Evolutionary conservation across 2,888 invertebrate genomes (phyloP), one percentile per base, ranked within the genome.

Genomic region (Helicoverpa assulta): DNA sequence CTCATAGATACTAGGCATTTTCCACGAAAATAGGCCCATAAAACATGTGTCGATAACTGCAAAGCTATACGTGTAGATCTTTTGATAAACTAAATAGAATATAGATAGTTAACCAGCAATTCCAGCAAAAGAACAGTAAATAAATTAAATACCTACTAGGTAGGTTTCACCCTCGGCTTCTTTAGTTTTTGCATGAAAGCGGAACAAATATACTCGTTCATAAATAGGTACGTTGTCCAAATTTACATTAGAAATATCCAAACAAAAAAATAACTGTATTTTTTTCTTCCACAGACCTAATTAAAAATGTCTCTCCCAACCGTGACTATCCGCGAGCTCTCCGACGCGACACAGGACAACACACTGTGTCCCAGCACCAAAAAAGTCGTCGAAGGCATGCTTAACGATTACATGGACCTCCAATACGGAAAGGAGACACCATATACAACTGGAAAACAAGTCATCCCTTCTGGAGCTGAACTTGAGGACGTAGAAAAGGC

Each of bases 371-470:
- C 82, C 0, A 86, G 80, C 51, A 83, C 91, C 2, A 90, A 90
- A 84, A 94, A 90, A 70, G 92, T 94, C 56, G 86, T 94, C 14
- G 92, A 91, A 84, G 92, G 94, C 2, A 76, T 95, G 12, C 86
- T 95, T 0, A 94, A 94, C 51, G 95, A 95, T 76, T 93, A 85
- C 84, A 94, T 95, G 95, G 94, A 94, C 70, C 85, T 95, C 0
- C 92, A 92, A 33, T 94, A 91, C 54, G 92, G 87, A 0, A 93
- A 93, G 70, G 90, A 90, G 60, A 95, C 94, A 5, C 92, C 93
- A 0, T 95, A 94, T 83, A 95, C 95, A 0, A 94, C 93, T 1
- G 95, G 95, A 5, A 88, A 94, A 71, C 90, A 89, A 61, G 90
- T 95, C 0, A 18, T 95, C 0, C 95, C 95, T 0, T 60, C 83